Base-by-base conservation (phyloP, 2,113 vertebrate species). In the Numida meleagris region DNA sequence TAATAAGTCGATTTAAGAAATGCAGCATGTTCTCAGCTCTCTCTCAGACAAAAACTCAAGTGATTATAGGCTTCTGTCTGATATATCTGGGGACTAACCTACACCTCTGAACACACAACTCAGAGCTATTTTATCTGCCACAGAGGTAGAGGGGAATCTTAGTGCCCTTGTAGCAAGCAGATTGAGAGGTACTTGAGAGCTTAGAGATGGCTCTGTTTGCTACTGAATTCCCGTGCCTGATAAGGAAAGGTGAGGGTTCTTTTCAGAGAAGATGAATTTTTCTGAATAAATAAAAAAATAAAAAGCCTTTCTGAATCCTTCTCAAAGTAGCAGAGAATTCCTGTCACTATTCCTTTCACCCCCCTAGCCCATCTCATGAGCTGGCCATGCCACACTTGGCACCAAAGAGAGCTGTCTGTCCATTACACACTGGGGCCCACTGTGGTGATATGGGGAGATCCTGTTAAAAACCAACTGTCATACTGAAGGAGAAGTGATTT, bases 1-100 rank as follows among this genome's bases (percentile, higher is more conserved):
- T 94, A 93, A 88, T 89, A 86, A 79, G 74, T 79, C 61, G 65
- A 79, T 94, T 88, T 94, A 81, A 92, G 78, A 91, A 89, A 90
- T 65, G 50, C 74, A 87, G 65, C 5, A 1, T 74, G 48, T 80
- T 90, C 74, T 59, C 36, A 40, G 48, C 40, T 89, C 53, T 77
- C 76, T 34, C 51, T 90, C 53, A 57, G 23, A 57, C 27, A 79
- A 80, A 80, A 91, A 1, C 34, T 82, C 48, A 66, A 91, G 59
- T 70, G 77, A 87, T 93, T 93, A 59, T 27, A 90, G 63, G 17
- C 38, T 83, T 58, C 53, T 75, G 24, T 33, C 67, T 66, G 85
- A 86, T 86, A 12, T 93, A 92, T 75, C 18, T 58, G 82, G 63
- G 88, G 72, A 80, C 71, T 76, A 94, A 94, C 93, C 95, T 95